phyloP scores from a whole-genome alignment of 2,797 vertebrate genomes.

The Scolopax bukidnonensis region DNA sequence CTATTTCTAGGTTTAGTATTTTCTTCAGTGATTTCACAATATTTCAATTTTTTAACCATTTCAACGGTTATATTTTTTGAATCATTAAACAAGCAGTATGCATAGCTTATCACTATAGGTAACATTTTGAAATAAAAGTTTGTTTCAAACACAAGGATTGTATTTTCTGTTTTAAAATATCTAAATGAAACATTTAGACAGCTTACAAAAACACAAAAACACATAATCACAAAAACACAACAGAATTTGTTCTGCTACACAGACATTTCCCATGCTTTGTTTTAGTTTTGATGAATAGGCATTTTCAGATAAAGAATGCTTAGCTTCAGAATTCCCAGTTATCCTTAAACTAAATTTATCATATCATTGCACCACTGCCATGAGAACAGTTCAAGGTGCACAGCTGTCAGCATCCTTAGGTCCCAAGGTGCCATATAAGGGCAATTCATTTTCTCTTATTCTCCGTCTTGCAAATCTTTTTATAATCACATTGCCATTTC shows the following conservation, averaged over 20 bases:
- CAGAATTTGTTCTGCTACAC: not conserved
- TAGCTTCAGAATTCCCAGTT: not conserved
- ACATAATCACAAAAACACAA: not conserved
- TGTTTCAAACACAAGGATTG: not conserved
- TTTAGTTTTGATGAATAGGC: not conserved
- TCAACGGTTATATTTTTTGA: not conserved
- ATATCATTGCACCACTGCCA: not conserved
- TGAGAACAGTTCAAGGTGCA: not conserved
- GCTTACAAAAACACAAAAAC: not conserved
- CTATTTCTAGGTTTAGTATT: not conserved
- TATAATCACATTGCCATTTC: not conserved
- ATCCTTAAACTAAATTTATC: not conserved
- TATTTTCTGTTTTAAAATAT: not conserved
- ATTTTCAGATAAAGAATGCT: not conserved
- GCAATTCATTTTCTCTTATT: not conserved
- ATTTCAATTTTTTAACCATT: not conserved
- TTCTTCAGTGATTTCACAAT: not conserved
- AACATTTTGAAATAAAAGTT: not conserved
- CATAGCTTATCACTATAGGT: not conserved
- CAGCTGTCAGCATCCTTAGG: not conserved
- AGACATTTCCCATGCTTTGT: not conserved
- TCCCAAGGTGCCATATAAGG: not conserved
- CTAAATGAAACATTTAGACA: not conserved
- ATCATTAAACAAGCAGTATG: not conserved
- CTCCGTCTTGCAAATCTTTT: not conserved